Evolutionary conservation across 64 coral and sea anemone species (phyloP).

Genomic region (Porites lutea): DNA sequence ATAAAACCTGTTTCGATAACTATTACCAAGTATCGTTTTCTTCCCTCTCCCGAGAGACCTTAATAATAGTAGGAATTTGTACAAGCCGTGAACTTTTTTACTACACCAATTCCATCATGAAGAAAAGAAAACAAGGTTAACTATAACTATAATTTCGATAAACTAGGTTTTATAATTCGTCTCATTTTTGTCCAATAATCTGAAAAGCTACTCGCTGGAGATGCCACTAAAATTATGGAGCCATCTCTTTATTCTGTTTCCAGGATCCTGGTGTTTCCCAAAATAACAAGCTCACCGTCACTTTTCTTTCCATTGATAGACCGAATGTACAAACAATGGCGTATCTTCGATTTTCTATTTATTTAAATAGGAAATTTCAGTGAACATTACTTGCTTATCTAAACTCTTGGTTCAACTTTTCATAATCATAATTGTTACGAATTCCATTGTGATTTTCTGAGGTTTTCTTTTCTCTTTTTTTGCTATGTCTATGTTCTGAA

Average conservation of each 20-base stretch:
- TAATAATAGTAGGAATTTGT: no score
- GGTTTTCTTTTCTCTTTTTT: background rate
- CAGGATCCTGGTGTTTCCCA: background rate
- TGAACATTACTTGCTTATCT: background rate
- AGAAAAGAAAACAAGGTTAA: no score
- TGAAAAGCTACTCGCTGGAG: background rate
- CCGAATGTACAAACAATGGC: background rate
- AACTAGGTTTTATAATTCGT: background rate
- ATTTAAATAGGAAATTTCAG: background rate
- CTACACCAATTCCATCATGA: no score
- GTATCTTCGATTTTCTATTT: background rate
- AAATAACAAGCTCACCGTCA: background rate
- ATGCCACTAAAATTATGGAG: background rate
- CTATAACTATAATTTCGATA: background rate
- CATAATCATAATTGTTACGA: background rate
- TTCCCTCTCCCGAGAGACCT: no score
- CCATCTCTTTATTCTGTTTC: no score
- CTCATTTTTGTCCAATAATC: background rate
- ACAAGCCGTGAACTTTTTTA: no score
- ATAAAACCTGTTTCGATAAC: no score
- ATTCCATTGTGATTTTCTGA: background rate
- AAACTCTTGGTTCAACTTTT: background rate
- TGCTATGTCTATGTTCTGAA: background rate
- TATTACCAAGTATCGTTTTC: no score
- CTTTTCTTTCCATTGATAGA: background rate